Evolutionary conservation across 2,113 vertebrate genomes (phyloP).

Genomic region (Pachyramphus minor): DNA sequence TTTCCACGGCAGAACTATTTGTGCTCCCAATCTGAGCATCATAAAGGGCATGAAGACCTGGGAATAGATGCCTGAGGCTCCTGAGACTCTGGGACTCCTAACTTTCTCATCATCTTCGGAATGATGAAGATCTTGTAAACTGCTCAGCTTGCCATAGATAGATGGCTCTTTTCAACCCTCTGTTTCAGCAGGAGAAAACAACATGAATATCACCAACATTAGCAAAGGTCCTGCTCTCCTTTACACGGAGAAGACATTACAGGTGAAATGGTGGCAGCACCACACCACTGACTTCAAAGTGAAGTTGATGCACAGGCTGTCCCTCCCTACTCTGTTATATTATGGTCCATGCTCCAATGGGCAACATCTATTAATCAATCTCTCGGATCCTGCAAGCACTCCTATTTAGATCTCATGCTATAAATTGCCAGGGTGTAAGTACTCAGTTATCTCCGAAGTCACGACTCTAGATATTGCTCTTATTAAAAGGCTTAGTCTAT

Average conservation of each 20-base stretch:
- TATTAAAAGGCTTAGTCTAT: background rate
- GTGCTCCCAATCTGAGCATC: background rate
- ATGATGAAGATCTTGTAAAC: background rate
- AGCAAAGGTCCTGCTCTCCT: background rate
- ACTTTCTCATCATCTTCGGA: background rate
- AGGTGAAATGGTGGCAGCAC: background rate
- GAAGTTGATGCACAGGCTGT: background rate
- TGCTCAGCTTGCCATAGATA: background rate
- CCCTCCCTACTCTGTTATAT: background rate
- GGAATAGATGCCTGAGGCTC: background rate
- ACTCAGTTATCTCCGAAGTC: background rate
- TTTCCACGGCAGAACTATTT: background rate
- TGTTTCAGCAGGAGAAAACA: background rate
- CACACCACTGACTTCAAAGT: background rate
- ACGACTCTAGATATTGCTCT: background rate
- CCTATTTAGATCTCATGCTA: background rate
- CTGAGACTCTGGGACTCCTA: background rate
- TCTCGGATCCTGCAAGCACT: background rate
- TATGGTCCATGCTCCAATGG: background rate
- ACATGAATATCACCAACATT: background rate
- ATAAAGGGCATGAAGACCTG: background rate
- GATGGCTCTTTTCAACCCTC: background rate
- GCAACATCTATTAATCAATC: background rate
- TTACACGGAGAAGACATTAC: background rate
- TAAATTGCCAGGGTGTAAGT: background rate